Percentiles rank a stretch among this genome's conserved stretches.
Conservation (phyloP, 2,888 invertebrate species). For the Herminia tarsipennalis region DNA sequence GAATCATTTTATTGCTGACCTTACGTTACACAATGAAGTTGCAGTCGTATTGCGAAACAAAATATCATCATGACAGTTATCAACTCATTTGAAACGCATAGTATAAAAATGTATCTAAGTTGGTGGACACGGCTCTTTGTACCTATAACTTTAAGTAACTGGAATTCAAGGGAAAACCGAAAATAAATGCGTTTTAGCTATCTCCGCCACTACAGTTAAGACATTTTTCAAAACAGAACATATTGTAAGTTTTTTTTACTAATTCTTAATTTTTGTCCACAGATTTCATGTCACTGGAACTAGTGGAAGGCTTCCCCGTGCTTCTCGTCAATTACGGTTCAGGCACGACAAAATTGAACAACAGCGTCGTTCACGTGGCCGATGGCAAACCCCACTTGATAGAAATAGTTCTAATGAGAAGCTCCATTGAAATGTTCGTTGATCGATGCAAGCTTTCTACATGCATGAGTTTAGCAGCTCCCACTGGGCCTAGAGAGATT, state of each 20-base stretch:
- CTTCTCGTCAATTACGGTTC: slow-evolving; percentile 95
- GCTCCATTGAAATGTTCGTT: slow-evolving; percentile 91
- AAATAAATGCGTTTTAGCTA: no score
- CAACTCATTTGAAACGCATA: no score
- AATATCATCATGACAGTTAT: no score
- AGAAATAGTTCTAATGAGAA: slow-evolving; percentile 89
- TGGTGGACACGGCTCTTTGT: no score
- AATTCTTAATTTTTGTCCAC: slow-evolving; percentile 41
- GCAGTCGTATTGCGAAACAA: no score
- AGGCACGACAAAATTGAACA: slow-evolving; percentile 90
- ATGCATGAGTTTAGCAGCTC: slow-evolving; percentile 89
- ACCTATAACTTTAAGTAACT: no score
- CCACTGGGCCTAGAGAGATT: slow-evolving; percentile 89
- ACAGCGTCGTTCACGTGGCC: slow-evolving; percentile 89
- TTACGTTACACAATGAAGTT: no score
- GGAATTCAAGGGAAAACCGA: no score
- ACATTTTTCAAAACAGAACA: no score
- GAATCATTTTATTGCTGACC: no score
- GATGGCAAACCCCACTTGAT: slow-evolving; percentile 96
- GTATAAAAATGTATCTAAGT: no score
- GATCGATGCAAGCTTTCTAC: slow-evolving; percentile 90
- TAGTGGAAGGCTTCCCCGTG: slow-evolving; percentile 93
- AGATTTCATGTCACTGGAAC: slow-evolving; percentile 96
- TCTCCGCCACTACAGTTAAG: no score
- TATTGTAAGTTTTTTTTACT: background rate